phyloP scores from a whole-genome alignment of 2,797 vertebrate species.

The Clarias platycephalus region DNA sequence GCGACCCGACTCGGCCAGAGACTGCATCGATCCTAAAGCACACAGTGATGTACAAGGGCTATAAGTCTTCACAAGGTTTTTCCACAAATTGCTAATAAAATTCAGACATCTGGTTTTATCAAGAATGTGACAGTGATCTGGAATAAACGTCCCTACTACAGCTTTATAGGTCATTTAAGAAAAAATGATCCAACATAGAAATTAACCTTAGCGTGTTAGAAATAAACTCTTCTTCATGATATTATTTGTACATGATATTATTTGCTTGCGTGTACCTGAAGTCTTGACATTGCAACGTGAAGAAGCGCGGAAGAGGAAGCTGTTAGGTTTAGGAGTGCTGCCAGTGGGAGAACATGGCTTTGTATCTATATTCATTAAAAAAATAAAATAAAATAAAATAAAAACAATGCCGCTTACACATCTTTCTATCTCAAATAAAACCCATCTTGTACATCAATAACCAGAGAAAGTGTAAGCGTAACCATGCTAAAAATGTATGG shows the following conservation, averaged over 20 bases:
- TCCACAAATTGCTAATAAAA: background rate
- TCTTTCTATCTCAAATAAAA: background rate
- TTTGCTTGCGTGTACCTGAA: slow-evolving; percentile 3
- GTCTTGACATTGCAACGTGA: slow-evolving; percentile 72
- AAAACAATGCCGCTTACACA: background rate
- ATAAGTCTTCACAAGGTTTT: background rate
- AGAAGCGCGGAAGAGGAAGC: slow-evolving; percentile 84
- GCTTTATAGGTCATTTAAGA: background rate
- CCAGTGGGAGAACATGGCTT: slow-evolving; percentile 67
- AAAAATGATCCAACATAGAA: background rate
- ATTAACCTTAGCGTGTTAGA: background rate
- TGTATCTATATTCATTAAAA: slow-evolving; percentile 61
- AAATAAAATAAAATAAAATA: slow-evolving; percentile 30
- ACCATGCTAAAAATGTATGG: background rate
- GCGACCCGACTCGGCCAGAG: slow-evolving; percentile 67
- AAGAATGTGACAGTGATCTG: background rate
- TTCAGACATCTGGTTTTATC: background rate
- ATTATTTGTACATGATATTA: background rate
- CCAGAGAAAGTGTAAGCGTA: background rate
- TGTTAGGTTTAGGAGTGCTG: slow-evolving; percentile 79
- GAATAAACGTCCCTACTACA: background rate
- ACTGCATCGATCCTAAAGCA: slow-evolving; percentile 52
- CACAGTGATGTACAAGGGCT: background rate
- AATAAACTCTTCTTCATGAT: background rate
- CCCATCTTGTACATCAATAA: background rate